Evolutionary conservation across 2,888 invertebrate species (phyloP).

Genomic region (Leucozona laternaria): DNA sequence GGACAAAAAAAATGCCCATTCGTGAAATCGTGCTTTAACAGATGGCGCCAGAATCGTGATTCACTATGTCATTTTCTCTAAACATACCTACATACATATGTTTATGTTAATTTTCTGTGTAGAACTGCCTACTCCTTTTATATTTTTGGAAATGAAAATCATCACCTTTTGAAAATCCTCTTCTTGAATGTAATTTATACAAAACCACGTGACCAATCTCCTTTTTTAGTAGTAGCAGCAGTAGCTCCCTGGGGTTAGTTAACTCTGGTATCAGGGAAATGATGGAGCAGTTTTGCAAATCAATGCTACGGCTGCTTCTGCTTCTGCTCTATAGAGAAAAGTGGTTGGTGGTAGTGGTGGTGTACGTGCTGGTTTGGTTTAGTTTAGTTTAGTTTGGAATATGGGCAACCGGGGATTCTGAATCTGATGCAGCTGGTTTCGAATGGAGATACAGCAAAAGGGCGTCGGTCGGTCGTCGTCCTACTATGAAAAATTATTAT

Average conservation of each 20-base stretch:
- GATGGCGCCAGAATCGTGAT: slow-evolving; percentile 61
- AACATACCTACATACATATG: background rate
- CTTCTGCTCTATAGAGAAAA: background rate
- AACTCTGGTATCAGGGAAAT: slow-evolving; percentile 15
- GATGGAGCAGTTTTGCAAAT: slow-evolving; percentile 56
- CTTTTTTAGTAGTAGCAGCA: slow-evolving; percentile 23
- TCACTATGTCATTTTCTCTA: background rate
- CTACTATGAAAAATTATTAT: slow-evolving; percentile 50
- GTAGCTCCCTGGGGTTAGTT: background rate
- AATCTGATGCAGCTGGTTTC: slow-evolving; percentile 7
- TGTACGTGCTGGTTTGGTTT: slow-evolving; percentile 35
- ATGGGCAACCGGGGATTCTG: slow-evolving; percentile 25
- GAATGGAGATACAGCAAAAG: slow-evolving; percentile 59
- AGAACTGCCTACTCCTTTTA: background rate
- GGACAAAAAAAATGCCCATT: slow-evolving; percentile 17
- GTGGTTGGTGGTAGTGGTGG: background rate
- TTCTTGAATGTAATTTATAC: slow-evolving; percentile 8
- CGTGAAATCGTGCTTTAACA: slow-evolving; percentile 51
- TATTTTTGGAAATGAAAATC: background rate
- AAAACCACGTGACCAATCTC: slow-evolving; percentile 59
- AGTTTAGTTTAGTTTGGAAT: slow-evolving; percentile 36
- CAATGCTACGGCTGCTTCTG: slow-evolving; percentile 29
- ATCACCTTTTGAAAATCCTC: background rate
- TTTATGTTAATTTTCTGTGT: background rate
- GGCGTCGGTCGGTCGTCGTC: slow-evolving; percentile 75